Evolutionary conservation across 1,140 invertebrate genomes (phyloP), one percentile per base, ranked within the genome.

Genomic region (Apis cerana): DNA sequence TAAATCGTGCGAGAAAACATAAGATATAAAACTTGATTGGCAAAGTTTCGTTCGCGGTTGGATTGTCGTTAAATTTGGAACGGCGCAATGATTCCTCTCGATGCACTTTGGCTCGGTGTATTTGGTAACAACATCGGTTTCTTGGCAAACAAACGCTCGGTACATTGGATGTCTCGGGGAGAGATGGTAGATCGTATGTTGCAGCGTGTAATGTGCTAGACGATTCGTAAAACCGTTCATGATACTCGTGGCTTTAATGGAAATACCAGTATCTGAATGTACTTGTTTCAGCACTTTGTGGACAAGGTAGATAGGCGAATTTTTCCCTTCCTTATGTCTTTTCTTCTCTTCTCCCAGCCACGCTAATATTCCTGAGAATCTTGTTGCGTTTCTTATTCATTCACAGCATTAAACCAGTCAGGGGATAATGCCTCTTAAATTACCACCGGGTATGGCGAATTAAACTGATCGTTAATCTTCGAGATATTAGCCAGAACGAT

Each of bases 261-360:
- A 78, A 69, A 69, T 78, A 69, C 76, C 65, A 59, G 76, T 33
- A 75, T 75, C 71, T 61, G 71, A 75, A 75, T 75, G 71, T 75
- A 75, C 71, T 74, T 59, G 71, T 74, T 74, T 48, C 71, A 74
- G 33, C 71, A 74, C 56, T 59, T 58, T 61, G 71, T 75, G 58
- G 71, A 75, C 58, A 74, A 56, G 21, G 71, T 19, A 61, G 71
- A 75, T 75, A 75, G 71, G 27, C 21, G 11, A 11, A 13, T 48
- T 59, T 48, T 61, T 33, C 43, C 19, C 10, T 48, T 21, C 56
- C 71, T 12, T 43, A 9, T 58, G 56, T 17, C 27, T 59, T 1
- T 19, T 13, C 15, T 23, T 58, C 54, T 43, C 43, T 15, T 59
- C 12, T 15, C 17, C 56, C 21, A 74, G 56, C 33, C 21, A 23